Evolutionary conservation across 1,140 invertebrate species (phyloP).

Genomic region (Drosophila arawakana): DNA sequence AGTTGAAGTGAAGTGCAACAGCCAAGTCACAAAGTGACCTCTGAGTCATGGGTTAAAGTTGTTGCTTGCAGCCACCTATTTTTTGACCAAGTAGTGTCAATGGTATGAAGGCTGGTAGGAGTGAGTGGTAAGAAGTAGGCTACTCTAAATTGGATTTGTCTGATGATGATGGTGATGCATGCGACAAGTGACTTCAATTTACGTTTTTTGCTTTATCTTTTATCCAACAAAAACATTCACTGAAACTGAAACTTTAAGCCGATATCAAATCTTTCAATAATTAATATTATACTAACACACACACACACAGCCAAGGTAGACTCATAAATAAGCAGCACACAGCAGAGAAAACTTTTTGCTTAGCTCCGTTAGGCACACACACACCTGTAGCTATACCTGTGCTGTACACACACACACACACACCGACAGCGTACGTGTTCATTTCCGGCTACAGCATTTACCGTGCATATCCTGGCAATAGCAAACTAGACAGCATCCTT

Average conservation of each 20-base stretch:
- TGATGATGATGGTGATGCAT: no score
- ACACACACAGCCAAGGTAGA: slow-evolving; percentile 20
- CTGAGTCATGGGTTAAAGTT: slow-evolving; percentile 29
- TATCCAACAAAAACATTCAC: slow-evolving; percentile 43
- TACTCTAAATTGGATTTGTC: slow-evolving; percentile 69
- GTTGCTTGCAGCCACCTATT: slow-evolving; percentile 12
- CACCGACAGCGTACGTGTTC: slow-evolving; percentile 64
- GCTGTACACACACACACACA: no score
- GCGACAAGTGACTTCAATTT: slow-evolving; percentile 74
- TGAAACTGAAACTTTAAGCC: slow-evolving; percentile 71
- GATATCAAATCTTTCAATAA: slow-evolving; percentile 81
- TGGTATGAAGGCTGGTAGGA: not conserved
- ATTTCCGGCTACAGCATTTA: slow-evolving; percentile 80
- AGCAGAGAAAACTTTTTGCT: slow-evolving; percentile 63
- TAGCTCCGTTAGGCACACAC: slow-evolving; percentile 1
- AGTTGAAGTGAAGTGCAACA: slow-evolving; percentile 46
- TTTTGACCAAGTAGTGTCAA: not conserved
- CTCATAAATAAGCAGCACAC: slow-evolving; percentile 68
- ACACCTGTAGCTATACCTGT: not conserved
- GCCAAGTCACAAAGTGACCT: slow-evolving; percentile 32
- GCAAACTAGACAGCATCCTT: slow-evolving; percentile 51
- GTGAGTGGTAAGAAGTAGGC: slow-evolving; percentile 3
- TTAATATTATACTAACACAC: slow-evolving; percentile 66
- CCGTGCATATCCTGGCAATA: slow-evolving; percentile 71
- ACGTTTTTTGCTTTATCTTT: not conserved